phyloP scores from a whole-genome alignment of 30 jellyfish, hydroid and myxozoan genomes.

The Mastigias papua region DNA sequence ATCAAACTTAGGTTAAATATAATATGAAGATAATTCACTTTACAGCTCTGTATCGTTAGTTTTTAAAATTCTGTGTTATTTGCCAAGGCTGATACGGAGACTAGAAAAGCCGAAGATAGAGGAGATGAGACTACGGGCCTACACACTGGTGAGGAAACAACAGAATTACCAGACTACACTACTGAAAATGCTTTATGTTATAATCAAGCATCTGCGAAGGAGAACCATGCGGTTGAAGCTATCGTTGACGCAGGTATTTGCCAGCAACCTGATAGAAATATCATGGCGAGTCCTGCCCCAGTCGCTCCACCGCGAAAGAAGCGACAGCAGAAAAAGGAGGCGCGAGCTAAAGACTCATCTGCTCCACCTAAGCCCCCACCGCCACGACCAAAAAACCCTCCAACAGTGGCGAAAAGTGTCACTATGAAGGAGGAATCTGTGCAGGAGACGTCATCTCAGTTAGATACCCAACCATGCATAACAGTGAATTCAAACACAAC shows the following conservation, averaged over 20 bases:
- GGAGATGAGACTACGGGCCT: neutral
- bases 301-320: slow-evolving; percentile 96
- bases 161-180: neutral
- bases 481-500: slow-evolving; percentile 77
- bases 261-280: neutral
- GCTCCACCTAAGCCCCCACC: slow-evolving; percentile 76
- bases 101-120: neutral
- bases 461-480: slow-evolving; percentile 75
- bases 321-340: slow-evolving; percentile 83
- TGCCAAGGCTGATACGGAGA: neutral
- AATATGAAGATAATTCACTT: too few relatives aligned
- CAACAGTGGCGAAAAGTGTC: slow-evolving; percentile 7
- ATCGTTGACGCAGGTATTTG: slow-evolving; percentile 1
- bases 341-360: slow-evolving; percentile 58
- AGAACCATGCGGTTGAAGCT: neutral
- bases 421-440: slow-evolving; percentile 11
- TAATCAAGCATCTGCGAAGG: neutral
- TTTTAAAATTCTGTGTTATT: neutral
- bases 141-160: neutral
- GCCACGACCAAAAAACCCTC: slow-evolving; percentile 59
- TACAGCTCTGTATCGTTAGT: too few relatives aligned
- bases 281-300: slow-evolving; percentile 64
- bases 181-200: neutral
- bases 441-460: slow-evolving; percentile 13
- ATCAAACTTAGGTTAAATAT: too few relatives aligned